phyloP scores from a whole-genome alignment of 2,888 invertebrate species.

The Fabriciana adippe region DNA sequence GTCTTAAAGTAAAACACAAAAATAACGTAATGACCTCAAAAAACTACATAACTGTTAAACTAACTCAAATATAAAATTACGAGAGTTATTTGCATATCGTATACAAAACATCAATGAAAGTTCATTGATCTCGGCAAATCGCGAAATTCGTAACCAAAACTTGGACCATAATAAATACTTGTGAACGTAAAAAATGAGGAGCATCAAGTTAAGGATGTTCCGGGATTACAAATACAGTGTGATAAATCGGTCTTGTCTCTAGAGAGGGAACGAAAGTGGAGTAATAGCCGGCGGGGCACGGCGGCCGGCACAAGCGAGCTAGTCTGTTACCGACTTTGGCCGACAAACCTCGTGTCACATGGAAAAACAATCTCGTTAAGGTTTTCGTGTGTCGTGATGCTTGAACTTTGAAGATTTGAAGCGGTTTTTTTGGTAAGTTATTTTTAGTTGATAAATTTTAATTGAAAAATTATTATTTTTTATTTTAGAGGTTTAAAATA shows the following conservation, averaged over 20 bases:
- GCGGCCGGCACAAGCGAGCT: slow-evolving; percentile 55
- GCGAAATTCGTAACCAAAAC: not conserved
- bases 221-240: slow-evolving; percentile 52
- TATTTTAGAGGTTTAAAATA: not conserved
- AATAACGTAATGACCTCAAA: slow-evolving; percentile 11
- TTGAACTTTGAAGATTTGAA: slow-evolving; percentile 23
- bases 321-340: slow-evolving; percentile 71
- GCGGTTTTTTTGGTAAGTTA: slow-evolving; percentile 29
- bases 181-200: slow-evolving; percentile 31
- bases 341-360: slow-evolving; percentile 58
- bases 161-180: slow-evolving; percentile 4
- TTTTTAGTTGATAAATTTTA: not conserved
- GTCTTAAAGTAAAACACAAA: too few relatives aligned
- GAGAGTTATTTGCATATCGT: slow-evolving; percentile 9
- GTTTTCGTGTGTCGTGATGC: slow-evolving; percentile 42
- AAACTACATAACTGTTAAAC: slow-evolving; percentile 13
- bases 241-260: slow-evolving; percentile 72
- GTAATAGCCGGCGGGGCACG: slow-evolving; percentile 72
- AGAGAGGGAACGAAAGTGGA: slow-evolving; percentile 76
- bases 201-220: slow-evolving; percentile 37
- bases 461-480: not conserved
- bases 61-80: slow-evolving; percentile 7
- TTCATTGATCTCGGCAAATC: slow-evolving; percentile 8
- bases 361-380: slow-evolving; percentile 34
- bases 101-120: slow-evolving; percentile 19